A percentile compares a stretch with the other conserved stretches of the same genome.
Conservation (phyloP, 1,140 invertebrate genomes). For the Asobara japonica region DNA sequence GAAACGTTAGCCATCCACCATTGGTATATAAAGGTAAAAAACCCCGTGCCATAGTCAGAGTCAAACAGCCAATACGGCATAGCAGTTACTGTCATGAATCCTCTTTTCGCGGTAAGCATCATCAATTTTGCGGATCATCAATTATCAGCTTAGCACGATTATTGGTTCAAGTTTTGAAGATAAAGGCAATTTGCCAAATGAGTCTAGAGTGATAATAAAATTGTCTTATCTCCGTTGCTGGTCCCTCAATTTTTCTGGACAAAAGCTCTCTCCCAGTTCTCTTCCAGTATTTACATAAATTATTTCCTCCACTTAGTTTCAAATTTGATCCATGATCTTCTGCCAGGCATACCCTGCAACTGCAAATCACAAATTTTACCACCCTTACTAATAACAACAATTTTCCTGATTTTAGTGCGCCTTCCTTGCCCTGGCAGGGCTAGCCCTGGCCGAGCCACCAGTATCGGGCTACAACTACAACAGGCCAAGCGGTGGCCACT, state of each 20-base stretch:
- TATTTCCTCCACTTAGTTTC: too few species aligned
- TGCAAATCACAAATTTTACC: too few species aligned
- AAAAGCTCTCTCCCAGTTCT: too few species aligned
- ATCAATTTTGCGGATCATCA: too few species aligned
- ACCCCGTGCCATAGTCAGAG: constrained; percentile 59
- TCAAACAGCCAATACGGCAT: constrained; percentile 64
- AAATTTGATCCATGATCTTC: too few species aligned
- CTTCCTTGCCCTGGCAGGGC: constrained; percentile 71
- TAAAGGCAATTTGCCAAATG: too few species aligned
- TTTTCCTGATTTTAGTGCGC: constrained; percentile 70
- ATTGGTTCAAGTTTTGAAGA: not conserved
- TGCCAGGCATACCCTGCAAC: too few species aligned
- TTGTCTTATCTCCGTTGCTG: too few species aligned
- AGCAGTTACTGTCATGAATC: constrained; percentile 66
- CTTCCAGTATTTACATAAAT: too few species aligned
- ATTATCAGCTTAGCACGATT: too few species aligned
- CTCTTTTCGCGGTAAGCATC: constrained; percentile 66
- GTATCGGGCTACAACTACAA: constrained; percentile 73
- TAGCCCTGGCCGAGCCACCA: constrained; percentile 72
- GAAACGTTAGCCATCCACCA: constrained; percentile 44
- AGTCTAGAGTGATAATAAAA: too few species aligned
- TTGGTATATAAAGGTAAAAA: constrained; percentile 63
- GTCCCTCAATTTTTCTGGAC: too few species aligned
- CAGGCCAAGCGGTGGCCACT: constrained; percentile 70
- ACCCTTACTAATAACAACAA: constrained; percentile 15